Evolutionary conservation across 2,888 invertebrate species (phyloP), one percentile per base, ranked within the genome.

Genomic region (Endotricha flammealis): DNA sequence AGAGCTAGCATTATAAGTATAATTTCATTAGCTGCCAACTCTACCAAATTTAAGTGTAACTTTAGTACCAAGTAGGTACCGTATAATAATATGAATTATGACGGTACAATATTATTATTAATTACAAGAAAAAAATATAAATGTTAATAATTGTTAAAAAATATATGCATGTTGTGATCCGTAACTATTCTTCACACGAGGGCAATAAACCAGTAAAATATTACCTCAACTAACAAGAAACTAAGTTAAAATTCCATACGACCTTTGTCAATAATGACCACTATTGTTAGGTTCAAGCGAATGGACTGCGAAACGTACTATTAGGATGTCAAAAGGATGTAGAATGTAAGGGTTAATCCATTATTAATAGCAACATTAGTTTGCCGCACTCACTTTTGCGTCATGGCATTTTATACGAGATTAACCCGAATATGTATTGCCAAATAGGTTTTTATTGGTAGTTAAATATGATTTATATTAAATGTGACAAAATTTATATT

Each of bases 291-390:
- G 35, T 35, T 29, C 23, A 29, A 35, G 29, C 35, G 34, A 34
- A 9, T 35, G 35, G 29, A 12, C 27, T 28, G 35, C 35, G 28
- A 35, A 35, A 35, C 22, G 17, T 35, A 33, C 29, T 23, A 35
- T 35, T 35, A 35, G 20, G 20, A n/a, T 29, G 28, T 28, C 29
- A 14, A 29, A 35, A 23, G 29, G 22, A 23, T 27, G 27, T 11
- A 20, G 14, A 33, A 32, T 32, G 32, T 16, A n/a, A 20, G 20
- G 25, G 13, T 33, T 25, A 33, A 33, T 33, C 32, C 32, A 33
- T 33, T 33, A 16, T 33, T 33, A 33, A 33, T 33, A 16, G 16
- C 20, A 3, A 20, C 11, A 16, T 12, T 11, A 16, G 14, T 13
- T 33, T 14, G 12, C 7, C 12, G n/a, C 11, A 7, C 12, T 33